phyloP scores from a whole-genome alignment of 2,797 vertebrate species.

The Amniataba percoides region DNA sequence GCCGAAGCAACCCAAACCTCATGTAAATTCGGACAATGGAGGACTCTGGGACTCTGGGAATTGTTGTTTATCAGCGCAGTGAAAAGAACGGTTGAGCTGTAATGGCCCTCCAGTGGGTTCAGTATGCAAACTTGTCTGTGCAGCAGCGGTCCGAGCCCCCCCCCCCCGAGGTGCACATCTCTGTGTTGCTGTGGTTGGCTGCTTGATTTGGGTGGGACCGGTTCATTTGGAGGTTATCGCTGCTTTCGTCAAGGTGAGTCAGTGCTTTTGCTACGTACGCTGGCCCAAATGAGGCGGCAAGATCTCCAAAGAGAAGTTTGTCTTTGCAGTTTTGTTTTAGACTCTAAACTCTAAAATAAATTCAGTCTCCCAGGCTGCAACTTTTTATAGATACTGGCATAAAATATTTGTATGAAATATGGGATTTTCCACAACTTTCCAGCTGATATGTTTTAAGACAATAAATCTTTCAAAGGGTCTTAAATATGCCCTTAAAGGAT shows the following conservation, averaged over 20 bases:
- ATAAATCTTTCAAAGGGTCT: too few relatives aligned
- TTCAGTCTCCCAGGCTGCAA: slow-evolving; percentile 12
- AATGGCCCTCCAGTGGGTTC: slow-evolving; percentile 80
- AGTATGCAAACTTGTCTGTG: slow-evolving; percentile 71
- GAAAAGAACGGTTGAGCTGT: slow-evolving; percentile 74
- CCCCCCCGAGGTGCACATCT: slow-evolving; percentile 67
- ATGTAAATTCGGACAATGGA: slow-evolving; percentile 80
- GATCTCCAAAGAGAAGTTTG: slow-evolving; percentile 30
- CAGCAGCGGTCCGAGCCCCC: slow-evolving; percentile 70
- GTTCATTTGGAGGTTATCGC: slow-evolving; percentile 77
- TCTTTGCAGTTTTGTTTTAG: slow-evolving; percentile 7
- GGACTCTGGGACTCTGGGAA: slow-evolving; percentile 79
- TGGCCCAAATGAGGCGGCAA: slow-evolving; percentile 22
- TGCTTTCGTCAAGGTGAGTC: slow-evolving; percentile 80
- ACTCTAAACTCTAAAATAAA: neutral
- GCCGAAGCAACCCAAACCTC: slow-evolving; percentile 66
- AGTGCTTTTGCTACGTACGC: slow-evolving; percentile 53
- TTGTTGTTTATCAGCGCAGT: slow-evolving; percentile 82
- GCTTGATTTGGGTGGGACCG: slow-evolving; percentile 71
- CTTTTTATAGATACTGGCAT: neutral
- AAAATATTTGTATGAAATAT: neutral
- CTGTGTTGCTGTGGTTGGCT: slow-evolving; percentile 70
- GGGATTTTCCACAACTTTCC: neutral
- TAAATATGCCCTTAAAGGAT: too few relatives aligned
- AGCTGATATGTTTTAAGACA: too few relatives aligned